These are phyloP conservation scores for Cantharis nigra DNA, from an alignment of 2,888 invertebrate species.

Conservation along the genomic window DNA sequence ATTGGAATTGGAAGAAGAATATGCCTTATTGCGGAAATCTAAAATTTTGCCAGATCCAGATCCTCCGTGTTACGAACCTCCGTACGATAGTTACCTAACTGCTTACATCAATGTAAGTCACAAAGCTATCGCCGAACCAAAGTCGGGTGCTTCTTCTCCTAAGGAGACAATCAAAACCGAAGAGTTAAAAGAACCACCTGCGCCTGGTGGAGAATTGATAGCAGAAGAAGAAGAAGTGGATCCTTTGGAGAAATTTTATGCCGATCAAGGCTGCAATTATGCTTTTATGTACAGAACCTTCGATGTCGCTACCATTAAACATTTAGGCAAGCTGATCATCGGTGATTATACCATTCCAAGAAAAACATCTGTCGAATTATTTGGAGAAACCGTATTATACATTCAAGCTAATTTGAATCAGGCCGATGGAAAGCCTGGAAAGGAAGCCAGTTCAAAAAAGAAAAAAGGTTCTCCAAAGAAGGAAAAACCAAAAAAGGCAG, in stretches of 20 bases:
- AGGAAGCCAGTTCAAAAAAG: slow-evolving; percentile 17
- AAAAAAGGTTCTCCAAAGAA: slow-evolving; percentile 29
- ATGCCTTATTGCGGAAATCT: slow-evolving; percentile 58
- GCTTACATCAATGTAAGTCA: slow-evolving; percentile 60
- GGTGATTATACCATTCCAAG: slow-evolving; percentile 51
- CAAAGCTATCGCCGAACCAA: slow-evolving; percentile 55
- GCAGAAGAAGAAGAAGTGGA: slow-evolving; percentile 58
- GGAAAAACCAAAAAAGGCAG: slow-evolving; percentile 14
- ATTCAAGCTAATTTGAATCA: slow-evolving; percentile 34
- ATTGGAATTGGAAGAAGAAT: slow-evolving; percentile 43
- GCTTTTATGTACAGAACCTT: slow-evolving; percentile 63
- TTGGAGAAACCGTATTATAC: slow-evolving; percentile 48
- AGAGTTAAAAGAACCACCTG: neutral
- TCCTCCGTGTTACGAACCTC: slow-evolving; percentile 48
- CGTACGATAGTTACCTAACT: slow-evolving; percentile 62
- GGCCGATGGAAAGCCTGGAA: slow-evolving; percentile 5
- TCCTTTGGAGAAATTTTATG: slow-evolving; percentile 64
- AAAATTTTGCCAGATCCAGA: slow-evolving; percentile 61
- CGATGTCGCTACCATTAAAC: slow-evolving; percentile 60
- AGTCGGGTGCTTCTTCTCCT: slow-evolving; percentile 34
- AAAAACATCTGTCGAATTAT: slow-evolving; percentile 53
- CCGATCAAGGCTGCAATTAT: slow-evolving; percentile 62
- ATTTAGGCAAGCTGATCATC: slow-evolving; percentile 53
- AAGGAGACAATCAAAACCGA: neutral
- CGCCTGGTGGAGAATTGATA: slow-evolving; percentile 23